phyloP scores from a whole-genome alignment of 2,888 invertebrate species.

The Archaeoteleia sp. region DNA sequence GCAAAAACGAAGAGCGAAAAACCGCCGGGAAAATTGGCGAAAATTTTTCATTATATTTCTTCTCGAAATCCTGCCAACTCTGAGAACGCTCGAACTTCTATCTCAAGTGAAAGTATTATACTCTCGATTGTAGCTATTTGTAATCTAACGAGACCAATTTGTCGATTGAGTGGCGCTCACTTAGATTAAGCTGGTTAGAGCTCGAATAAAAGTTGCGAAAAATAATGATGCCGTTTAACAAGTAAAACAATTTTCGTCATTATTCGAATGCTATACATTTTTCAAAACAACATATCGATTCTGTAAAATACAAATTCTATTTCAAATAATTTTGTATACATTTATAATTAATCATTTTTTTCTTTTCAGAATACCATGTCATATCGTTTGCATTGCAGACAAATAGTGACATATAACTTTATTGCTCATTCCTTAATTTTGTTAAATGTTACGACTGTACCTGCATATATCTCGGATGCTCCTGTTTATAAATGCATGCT shows the following conservation, averaged over 20 bases:
- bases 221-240: background rate
- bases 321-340: no score
- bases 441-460: no score
- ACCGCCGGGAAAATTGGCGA: background rate
- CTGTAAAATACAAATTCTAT: no score
- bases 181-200: conserved; percentile 14
- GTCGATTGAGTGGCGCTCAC: conserved; percentile 18
- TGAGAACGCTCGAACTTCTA: conserved; percentile 1
- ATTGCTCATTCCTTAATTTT: no score
- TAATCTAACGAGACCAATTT: conserved; percentile 21
- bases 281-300: no score
- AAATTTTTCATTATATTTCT: conserved; percentile 7
- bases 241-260: background rate
- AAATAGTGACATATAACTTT: no score
- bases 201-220: conserved; percentile 1
- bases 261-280: no score
- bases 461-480: no score
- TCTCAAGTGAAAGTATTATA: conserved; percentile 10
- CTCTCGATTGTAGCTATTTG: conserved; percentile 18
- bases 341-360: no score
- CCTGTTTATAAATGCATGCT: no score
- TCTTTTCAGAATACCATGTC: no score
- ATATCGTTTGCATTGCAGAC: no score
- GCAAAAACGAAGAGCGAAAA: background rate
- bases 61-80: conserved; percentile 1